Evolutionary conservation across 2,888 invertebrate genomes (phyloP).

Genomic region (Dasypogon diadema): DNA sequence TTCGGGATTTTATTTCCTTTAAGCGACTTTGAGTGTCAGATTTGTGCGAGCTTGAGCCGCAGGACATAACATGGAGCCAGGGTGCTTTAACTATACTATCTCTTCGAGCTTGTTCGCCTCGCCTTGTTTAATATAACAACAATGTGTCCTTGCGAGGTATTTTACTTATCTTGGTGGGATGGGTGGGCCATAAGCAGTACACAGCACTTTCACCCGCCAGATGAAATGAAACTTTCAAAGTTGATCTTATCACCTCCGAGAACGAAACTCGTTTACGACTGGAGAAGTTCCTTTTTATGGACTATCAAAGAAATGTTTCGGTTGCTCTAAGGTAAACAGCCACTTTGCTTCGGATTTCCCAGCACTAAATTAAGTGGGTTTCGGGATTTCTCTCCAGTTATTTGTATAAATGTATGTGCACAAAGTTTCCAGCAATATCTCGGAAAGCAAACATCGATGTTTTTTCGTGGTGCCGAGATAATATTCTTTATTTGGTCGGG

Average conservation of each 20-base stretch:
- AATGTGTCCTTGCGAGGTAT: conserved; percentile 10
- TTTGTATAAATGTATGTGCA: conserved; percentile 1
- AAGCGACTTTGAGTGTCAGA: conserved; percentile 52
- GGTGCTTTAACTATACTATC: neutral
- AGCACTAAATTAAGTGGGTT: conserved; percentile 49
- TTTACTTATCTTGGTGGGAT: neutral
- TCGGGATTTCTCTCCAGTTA: conserved; percentile 16
- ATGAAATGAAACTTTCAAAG: conserved; percentile 49
- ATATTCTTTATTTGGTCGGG: conserved; percentile 33
- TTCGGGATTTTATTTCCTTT: conserved; percentile 55
- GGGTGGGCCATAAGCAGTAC: conserved; percentile 2
- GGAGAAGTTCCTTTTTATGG: conserved; percentile 48
- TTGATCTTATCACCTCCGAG: conserved; percentile 43
- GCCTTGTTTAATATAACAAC: conserved; percentile 15
- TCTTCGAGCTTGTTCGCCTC: neutral
- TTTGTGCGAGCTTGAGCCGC: conserved; percentile 42
- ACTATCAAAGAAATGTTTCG: conserved; percentile 50
- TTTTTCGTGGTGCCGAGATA: conserved; percentile 24
- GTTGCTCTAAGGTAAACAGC: conserved; percentile 49
- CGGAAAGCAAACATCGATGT: conserved; percentile 14
- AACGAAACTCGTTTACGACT: conserved; percentile 48
- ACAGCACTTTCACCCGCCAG: conserved; percentile 21
- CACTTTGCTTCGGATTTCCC: conserved; percentile 45
- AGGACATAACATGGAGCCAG: conserved; percentile 20
- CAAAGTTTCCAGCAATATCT: conserved; percentile 13